Conservation (phyloP, 2,113 vertebrate species). For the Cariama cristata region DNA sequence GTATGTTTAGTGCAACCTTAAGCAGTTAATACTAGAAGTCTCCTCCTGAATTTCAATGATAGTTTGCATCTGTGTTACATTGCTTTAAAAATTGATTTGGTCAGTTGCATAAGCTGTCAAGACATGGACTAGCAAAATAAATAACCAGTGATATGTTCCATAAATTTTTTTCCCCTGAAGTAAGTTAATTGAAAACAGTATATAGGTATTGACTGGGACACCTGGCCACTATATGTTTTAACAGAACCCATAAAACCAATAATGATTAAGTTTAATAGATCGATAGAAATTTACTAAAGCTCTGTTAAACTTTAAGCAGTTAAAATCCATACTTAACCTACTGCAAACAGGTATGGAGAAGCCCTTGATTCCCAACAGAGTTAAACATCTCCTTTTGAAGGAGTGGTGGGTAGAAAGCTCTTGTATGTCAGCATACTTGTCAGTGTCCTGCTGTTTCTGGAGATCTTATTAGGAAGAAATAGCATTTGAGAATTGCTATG, state of each 20-base stretch:
- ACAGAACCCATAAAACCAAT: constrained; percentile 15
- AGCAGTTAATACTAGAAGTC: not conserved
- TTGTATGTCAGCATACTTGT: not conserved
- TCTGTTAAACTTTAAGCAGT: constrained; percentile 30
- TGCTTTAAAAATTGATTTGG: constrained; percentile 45
- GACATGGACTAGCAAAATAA: constrained; percentile 9
- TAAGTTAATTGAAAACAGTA: constrained; percentile 46
- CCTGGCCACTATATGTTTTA: not conserved
- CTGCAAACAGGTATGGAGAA: not conserved
- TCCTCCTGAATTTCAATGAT: not conserved
- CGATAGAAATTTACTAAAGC: constrained; percentile 20
- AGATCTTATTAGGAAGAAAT: not conserved
- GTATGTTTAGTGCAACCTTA: not conserved
- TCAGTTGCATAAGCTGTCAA: constrained; percentile 7
- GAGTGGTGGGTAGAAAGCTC: not conserved
- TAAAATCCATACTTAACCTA: constrained; percentile 52
- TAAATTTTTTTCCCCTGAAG: not conserved
- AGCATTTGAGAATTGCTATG: not conserved
- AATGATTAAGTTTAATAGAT: constrained; percentile 26
- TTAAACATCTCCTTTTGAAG: not conserved
- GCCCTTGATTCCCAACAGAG: not conserved
- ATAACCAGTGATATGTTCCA: not conserved
- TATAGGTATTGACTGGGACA: constrained; percentile 35
- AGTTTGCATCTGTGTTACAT: not conserved
- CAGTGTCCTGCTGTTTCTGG: not conserved